A percentile compares a stretch with the other conserved stretches of the same genome.
Conservation (phyloP, 2,888 invertebrate genomes). For the Anarsia innoxiella region DNA sequence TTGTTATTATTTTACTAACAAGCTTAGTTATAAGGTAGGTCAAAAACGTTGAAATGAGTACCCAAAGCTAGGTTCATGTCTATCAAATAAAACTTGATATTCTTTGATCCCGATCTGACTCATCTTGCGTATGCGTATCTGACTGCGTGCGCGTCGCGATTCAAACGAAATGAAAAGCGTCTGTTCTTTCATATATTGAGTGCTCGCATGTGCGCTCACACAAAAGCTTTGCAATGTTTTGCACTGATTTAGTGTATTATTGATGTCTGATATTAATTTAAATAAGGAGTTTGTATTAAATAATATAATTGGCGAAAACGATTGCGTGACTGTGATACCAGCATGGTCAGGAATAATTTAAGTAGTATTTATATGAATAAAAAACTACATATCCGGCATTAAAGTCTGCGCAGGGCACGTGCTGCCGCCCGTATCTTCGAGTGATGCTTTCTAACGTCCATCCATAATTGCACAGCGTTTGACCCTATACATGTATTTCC, state of each 20-base stretch:
- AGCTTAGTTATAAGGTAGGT: too few relatives aligned
- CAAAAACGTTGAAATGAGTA: too few relatives aligned
- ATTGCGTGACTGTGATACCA: too few relatives aligned
- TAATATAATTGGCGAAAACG: too few relatives aligned
- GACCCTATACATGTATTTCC: slow-evolving; percentile 63
- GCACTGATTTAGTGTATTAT: slow-evolving; percentile 54
- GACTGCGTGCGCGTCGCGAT: slow-evolving; percentile 51
- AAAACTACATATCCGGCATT: slow-evolving; percentile 11
- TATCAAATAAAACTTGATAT: too few relatives aligned
- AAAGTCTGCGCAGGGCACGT: slow-evolving; percentile 39
- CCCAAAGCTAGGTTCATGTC: too few relatives aligned
- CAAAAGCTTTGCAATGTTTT: slow-evolving; percentile 55
- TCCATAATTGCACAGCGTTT: slow-evolving; percentile 50
- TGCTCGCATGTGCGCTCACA: slow-evolving; percentile 58
- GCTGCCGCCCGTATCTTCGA: slow-evolving; percentile 55
- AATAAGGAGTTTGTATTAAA: too few relatives aligned
- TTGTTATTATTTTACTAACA: too few relatives aligned
- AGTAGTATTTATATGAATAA: slow-evolving; percentile 5
- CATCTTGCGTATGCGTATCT: slow-evolving; percentile 42
- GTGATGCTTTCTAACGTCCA: slow-evolving; percentile 41
- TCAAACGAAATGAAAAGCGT: slow-evolving; percentile 71
- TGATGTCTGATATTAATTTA: slow-evolving; percentile 31
- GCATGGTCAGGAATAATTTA: too few relatives aligned
- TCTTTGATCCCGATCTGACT: too few relatives aligned
- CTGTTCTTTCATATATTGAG: slow-evolving; percentile 53